Base-by-base conservation (phyloP, 2,113 vertebrate species). In the Grantiella picta region DNA sequence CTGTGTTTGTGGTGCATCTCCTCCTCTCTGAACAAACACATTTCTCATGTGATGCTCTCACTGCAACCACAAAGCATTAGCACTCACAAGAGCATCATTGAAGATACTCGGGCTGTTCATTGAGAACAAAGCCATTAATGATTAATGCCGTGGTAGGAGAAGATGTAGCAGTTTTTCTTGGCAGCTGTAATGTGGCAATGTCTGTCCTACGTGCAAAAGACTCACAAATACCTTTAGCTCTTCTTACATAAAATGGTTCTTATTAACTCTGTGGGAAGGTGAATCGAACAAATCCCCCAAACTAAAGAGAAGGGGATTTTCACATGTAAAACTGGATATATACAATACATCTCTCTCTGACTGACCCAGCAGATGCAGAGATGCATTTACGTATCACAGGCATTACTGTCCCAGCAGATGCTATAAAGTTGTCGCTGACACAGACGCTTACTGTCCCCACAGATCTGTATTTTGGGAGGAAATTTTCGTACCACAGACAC, bases 91-190 rank as follows among this genome's bases (percentile, higher is more conserved):
- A 95, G 90, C 77, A 94, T 96, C 93, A 95, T 72, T 96, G 96
- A 96, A 92, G 76, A 93, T 93, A 92, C 77, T 95, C 31, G 1
- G 95, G 82, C 94, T 95, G 93, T 92, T 96, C 96, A 96, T 93
- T 95, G 93, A 96, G 93, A 94, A 97, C 94, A 96, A 95, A 94
- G 89, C 94, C 88, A 96, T 96, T 97, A 96, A 97, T 94, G 89
- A 96, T 97, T 96, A 93, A 96, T 94, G 53, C 82, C 72, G 68
- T 53, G 82, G 72, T 9, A 72, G 83, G 69, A 95, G 86, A 96
- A 96, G 93, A 96, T 72, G 89, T 47, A 90, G 88, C 96, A 94
- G 85, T 78, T 86, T 95, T 93, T 94, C 90, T 95, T 95, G 90
- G 90, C 95, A 93, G 90, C 94, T 95, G 92, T 90, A 90, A 92